Evolutionary conservation across 35 echinoderm and acorn worm genomes (phyloP), one percentile per base, ranked within the genome.

Genomic region (Diadema setosum): DNA sequence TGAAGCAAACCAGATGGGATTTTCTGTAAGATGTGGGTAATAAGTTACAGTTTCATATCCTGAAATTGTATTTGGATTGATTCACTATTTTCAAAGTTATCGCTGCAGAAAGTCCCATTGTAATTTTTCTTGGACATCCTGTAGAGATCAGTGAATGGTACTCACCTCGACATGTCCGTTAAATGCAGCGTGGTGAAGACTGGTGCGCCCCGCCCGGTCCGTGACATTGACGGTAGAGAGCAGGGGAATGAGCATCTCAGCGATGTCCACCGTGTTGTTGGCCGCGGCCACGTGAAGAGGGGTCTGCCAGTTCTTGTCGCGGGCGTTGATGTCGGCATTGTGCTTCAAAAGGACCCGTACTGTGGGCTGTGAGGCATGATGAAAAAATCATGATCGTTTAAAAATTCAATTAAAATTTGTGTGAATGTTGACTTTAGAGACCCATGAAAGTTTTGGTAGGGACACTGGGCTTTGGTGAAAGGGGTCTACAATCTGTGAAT

Each of bases 241-340:
- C 5, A 82, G 86, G 1, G 93, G 93, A 61, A 99, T 93, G 29
- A 99, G 81, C 34, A 88, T 65, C 5, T 89, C 93, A 1, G 96
- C 96, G 41, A 94, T 94, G 67, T 99, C 88, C 25, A 99, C 75
- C 2, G 96, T 81, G 58, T 99, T 94, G 56, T 99, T 91, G 21
- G 96, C 96, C 1, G 96, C 93, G 2, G 96, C 96, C 3, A 99
- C 96, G 35, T 99, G 96, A 2, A 99, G 87, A 15, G 96, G 96
- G 18, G 96, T 99, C 85, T 99, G 96, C 96, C 96, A 99, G 74
- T 99, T 99, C 78, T 99, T 99, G 83, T 99, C 96, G 11, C 96
- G 76, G 24, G 96, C 96, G 39, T 99, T 99, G 34, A 99, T 90
- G 48, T 99, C 96, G 15, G 96, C 96, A 45, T 88, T 92, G 86